A percentile compares a stretch with the other conserved stretches of the same genome.
phyloP scores from a whole-genome alignment of 2,888 invertebrate genomes.

The Cataglyphis rosenhaueri region DNA sequence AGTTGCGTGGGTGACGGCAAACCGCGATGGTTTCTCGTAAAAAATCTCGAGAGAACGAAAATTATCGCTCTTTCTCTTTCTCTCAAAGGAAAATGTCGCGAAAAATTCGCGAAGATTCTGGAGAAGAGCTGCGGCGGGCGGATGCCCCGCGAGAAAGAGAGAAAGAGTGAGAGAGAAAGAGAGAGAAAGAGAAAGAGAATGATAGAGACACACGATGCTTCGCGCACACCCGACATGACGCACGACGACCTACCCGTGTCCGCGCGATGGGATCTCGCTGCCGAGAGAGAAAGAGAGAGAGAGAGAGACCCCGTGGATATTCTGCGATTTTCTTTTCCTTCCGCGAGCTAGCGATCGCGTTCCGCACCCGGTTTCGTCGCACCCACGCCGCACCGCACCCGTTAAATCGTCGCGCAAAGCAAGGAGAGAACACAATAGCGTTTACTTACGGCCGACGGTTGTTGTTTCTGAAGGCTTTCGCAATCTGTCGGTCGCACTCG shows the following conservation, averaged over 20 bases:
- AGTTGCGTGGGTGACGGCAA: conserved; percentile 71
- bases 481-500: conserved; percentile 84
- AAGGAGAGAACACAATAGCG: conserved; percentile 80
- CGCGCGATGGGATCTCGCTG: conserved; percentile 59
- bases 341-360: conserved; percentile 39
- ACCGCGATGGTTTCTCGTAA: conserved; percentile 10
- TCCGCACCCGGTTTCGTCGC: conserved; percentile 28
- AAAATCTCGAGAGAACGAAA: background rate
- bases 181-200: too few species aligned
- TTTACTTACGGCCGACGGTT: conserved; percentile 87
- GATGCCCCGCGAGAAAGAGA: conserved; percentile 62
- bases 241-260: conserved; percentile 66
- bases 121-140: conserved; percentile 10
- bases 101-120: background rate
- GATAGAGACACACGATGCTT: conserved; percentile 72
- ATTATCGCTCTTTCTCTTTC: too few species aligned
- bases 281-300: background rate
- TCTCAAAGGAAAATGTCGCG: background rate
- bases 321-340: conserved; percentile 12
- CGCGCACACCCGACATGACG: conserved; percentile 79
- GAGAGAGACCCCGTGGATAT: conserved; percentile 74
- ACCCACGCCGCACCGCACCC: conserved; percentile 37
- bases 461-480: conserved; percentile 86
- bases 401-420: conserved; percentile 64
- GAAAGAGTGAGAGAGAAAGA: conserved; percentile 57